phyloP scores from a whole-genome alignment of 2,797 vertebrate genomes.

The Squalus acanthias region DNA sequence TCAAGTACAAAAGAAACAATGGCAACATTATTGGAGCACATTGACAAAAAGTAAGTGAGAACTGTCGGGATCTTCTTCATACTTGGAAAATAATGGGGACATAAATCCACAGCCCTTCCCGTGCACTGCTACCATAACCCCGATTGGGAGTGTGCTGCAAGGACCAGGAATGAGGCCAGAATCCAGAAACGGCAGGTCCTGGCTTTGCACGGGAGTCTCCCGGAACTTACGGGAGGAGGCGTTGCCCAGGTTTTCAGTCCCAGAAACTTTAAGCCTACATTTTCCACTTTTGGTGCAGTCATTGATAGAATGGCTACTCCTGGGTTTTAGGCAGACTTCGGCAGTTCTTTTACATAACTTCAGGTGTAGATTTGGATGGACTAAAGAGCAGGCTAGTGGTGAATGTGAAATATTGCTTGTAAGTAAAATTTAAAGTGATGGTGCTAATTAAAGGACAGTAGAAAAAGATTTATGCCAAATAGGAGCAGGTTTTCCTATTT shows the following conservation, averaged over 20 bases:
- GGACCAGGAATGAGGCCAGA: too few relatives aligned
- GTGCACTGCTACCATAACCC: too few relatives aligned
- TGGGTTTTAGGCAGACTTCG: neutral
- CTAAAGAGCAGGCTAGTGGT: neutral
- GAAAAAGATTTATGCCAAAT: neutral
- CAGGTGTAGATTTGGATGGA: neutral
- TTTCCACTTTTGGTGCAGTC: neutral
- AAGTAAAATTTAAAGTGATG: neutral
- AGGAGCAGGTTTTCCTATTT: neutral
- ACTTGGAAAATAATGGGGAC: neutral
- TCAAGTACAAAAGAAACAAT: neutral
- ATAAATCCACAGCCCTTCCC: neutral
- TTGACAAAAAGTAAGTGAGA: neutral
- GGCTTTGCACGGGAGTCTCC: too few relatives aligned
- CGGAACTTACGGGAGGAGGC: too few relatives aligned
- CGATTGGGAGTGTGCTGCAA: too few relatives aligned
- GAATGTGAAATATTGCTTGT: neutral
- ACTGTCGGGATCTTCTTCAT: neutral
- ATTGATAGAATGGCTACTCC: neutral
- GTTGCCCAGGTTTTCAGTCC: neutral
- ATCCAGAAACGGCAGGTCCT: too few relatives aligned
- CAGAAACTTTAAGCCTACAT: neutral
- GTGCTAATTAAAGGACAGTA: too few relatives aligned
- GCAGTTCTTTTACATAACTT: neutral
- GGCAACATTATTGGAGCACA: neutral